Evolutionary conservation across 2,888 invertebrate genomes (phyloP), one percentile per base, ranked within the genome.

Genomic region (Trypoxylon attenuatum): DNA sequence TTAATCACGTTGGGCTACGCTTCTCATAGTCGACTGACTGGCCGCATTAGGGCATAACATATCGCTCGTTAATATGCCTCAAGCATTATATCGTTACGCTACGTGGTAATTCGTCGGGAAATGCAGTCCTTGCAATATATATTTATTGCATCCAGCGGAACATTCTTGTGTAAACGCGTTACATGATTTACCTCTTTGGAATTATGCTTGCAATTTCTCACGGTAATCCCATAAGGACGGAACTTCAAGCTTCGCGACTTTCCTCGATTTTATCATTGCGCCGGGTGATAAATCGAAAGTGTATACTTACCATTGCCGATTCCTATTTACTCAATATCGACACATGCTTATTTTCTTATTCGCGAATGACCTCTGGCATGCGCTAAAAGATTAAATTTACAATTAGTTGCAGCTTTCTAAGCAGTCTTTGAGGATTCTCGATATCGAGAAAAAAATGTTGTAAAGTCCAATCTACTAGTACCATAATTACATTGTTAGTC

Each of bases 101-200:
- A 52, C 45, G 27, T 1, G n/a, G 13, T 43, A 25, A 47, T 51
- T 43, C 16, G 49, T 5, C 19, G 15, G 18, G 51, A 57, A 54
- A 49, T 41, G 50, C 8, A 29, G 49, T 46, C 38, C 23, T 21
- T 23, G 19, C 39, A 18, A n/a, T 5, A 13, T 16, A 27, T 15
- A 19, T 57, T 58, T 42, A 46, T 52, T 19, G 45, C 41, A 1
- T 18, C 47, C 38, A 18, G 8, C n/a, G 22, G 13, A 4, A n/a
- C 23, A 50, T 8, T 41, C 50, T 33, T 27, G 23, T 25, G 38
- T 23, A 38, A 53, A 57, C 39, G 39, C 39, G 55, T 52, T 57
- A 22, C 43, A 51, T 57, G 62, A 69, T 73, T 70, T 70, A 72
- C 46, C 18, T 42, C 33, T 1, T 33, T 10, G 13, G 13, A 13